Percentiles rank a stretch among this genome's conserved stretches.
These are phyloP conservation scores for Procambarus virginalis DNA, from an alignment of 1,140 invertebrate genomes.

Conservation along the genomic window DNA sequence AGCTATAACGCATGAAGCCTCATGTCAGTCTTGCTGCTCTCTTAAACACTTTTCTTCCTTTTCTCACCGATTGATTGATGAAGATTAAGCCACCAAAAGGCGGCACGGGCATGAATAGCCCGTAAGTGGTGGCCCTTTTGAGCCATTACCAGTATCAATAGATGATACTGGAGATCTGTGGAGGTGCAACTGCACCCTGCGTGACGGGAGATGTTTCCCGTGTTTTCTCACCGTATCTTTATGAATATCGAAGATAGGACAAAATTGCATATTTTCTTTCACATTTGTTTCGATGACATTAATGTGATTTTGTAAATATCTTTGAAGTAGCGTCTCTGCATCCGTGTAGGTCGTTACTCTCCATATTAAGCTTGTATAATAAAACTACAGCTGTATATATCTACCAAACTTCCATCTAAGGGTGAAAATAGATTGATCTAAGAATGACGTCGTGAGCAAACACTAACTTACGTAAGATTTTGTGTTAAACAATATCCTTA, in stretches of 20 bases:
- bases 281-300: background rate
- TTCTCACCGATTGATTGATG: too few relatives aligned
- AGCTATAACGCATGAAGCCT: too few relatives aligned
- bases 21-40: too few relatives aligned
- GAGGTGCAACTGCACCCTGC: too few relatives aligned
- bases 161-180: too few relatives aligned
- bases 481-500: background rate
- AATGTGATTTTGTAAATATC: background rate
- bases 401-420: background rate
- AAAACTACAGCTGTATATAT: background rate
- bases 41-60: background rate
- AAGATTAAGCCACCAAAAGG: too few relatives aligned
- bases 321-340: background rate
- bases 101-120: too few relatives aligned
- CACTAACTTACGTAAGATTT: background rate
- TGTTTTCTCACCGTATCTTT: background rate
- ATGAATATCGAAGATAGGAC: background rate
- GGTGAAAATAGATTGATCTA: background rate
- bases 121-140: too few relatives aligned
- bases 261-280: too few relatives aligned
- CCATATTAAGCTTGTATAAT: background rate
- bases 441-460: background rate
- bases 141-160: too few relatives aligned
- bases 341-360: background rate
- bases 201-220: too few relatives aligned